Percentiles rank a stretch among this genome's conserved stretches.
Conservation (phyloP, 2,113 vertebrate species). For the Columbina picui region DNA sequence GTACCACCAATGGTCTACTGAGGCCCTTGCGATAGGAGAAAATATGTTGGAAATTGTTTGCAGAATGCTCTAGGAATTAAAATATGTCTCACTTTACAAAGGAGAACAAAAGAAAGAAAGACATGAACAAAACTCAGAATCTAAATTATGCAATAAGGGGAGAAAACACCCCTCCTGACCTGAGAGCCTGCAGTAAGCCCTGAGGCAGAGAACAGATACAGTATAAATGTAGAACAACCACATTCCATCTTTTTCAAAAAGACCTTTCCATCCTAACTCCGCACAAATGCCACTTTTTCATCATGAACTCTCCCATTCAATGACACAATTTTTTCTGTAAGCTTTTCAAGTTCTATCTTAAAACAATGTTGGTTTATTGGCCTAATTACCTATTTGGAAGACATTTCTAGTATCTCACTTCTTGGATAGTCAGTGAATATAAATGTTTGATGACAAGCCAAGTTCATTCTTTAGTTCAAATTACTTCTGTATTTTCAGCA, state of each 20-base stretch:
- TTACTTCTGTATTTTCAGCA: not conserved
- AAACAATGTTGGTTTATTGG: not conserved
- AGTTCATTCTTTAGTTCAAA: not conserved
- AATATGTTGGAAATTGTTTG: not conserved
- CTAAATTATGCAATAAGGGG: constrained; percentile 12
- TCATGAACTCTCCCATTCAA: not conserved
- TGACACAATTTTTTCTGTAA: not conserved
- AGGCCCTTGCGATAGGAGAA: not conserved
- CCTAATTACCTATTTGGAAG: not conserved
- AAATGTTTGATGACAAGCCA: not conserved
- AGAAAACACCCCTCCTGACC: constrained; percentile 16
- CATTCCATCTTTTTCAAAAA: not conserved
- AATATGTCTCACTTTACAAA: not conserved
- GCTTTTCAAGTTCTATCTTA: not conserved
- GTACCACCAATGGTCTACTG: not conserved
- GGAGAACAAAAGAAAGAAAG: not conserved
- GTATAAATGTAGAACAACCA: not conserved
- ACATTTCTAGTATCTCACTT: not conserved
- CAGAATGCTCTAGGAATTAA: not conserved
- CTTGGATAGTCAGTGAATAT: not conserved
- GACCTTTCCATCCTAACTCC: not conserved
- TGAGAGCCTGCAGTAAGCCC: constrained; percentile 6
- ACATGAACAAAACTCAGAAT: constrained; percentile 21
- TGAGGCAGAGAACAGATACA: constrained; percentile 15
- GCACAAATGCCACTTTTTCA: not conserved